phyloP scores from a whole-genome alignment of 2,888 invertebrate genomes.

The Drosophila mercatorum region DNA sequence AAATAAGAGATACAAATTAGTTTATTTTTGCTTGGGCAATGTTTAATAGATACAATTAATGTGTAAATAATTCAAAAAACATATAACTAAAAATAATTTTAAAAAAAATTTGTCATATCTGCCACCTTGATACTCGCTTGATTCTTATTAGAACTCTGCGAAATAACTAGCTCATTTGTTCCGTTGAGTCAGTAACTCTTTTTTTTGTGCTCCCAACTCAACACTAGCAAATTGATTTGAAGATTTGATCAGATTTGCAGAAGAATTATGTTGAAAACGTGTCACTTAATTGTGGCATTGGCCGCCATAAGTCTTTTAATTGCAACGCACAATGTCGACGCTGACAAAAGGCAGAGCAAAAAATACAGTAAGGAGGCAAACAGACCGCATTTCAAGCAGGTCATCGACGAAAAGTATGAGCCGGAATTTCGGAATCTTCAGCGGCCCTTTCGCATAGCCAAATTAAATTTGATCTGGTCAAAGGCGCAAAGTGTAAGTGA shows the following conservation, averaged over 20 bases:
- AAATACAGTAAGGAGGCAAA: conserved; percentile 83
- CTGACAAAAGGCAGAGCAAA: conserved; percentile 74
- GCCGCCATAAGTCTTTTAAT: conserved; percentile 50
- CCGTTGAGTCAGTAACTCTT: conserved; percentile 11
- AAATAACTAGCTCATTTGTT: conserved; percentile 2
- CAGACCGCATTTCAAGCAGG: conserved; percentile 62
- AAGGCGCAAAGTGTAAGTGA: conserved; percentile 93
- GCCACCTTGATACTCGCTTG: background rate
- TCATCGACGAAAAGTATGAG: conserved; percentile 82
- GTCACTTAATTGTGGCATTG: conserved; percentile 39
- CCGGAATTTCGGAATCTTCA: conserved; percentile 90
- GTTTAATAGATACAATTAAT: background rate
- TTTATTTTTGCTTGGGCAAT: background rate
- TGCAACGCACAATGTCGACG: conserved; percentile 40
- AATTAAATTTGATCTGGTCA: conserved; percentile 94
- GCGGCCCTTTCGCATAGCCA: conserved; percentile 95
- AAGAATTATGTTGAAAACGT: conserved; percentile 52
- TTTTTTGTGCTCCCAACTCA: conserved; percentile 4
- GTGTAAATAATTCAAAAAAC: too few relatives aligned
- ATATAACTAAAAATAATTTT: background rate
- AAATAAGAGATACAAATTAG: background rate
- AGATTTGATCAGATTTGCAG: conserved; percentile 39
- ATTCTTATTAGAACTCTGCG: background rate
- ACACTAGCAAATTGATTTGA: conserved; percentile 13
- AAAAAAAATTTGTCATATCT: background rate